Base-by-base conservation (phyloP, 2,888 invertebrate genomes). In the Heliconius charithonia region DNA sequence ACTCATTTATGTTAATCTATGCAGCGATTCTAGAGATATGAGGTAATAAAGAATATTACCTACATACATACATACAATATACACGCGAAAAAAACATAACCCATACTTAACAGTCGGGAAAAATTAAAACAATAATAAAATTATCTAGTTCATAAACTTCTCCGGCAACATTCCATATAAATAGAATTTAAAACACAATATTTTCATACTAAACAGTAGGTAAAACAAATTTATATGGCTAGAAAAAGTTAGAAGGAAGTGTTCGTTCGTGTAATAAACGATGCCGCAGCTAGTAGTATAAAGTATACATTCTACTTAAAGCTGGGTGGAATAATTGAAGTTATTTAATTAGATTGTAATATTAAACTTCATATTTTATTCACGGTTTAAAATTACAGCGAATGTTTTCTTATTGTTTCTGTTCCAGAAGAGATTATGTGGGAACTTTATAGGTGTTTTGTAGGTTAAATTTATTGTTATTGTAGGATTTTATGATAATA, bases 241-340 rank as follows among this genome's bases (percentile, higher is more conserved):
- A 32, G 51, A 66, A 37, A 41, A 77, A 77, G 56, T 66, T 65
- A 41, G 37, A 13, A 65, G 32, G 25, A 77, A 77, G 41, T 56
- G 72, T 29, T 65, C 45, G 72, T 29, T 65, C 29, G 71, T 19
- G 37, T 78, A 72, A 80, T 73, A 69, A 78, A 80, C 73, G 78
- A 65, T 69, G 37, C 78, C 80, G 73, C 80, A 78, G 72, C 73
- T 16, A 59, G 71, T 27, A 25, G 66, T 59, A 75, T 72, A 77
- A 65, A 51, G 71, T 77, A 73, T 77, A 77, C 32, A 37, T 77
- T 66, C 77, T 76, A 78, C 78, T 80, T 80, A 78, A 69, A 41
- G 71, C 69, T 69, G 56, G 75, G 67, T 45, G 72, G 51, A 78
- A 78, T 80, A 80, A 80, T 76, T 77, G 78, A 69, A 69, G 63